Percentiles rank a stretch among this genome's conserved stretches.
phyloP scores from a whole-genome alignment of 2,888 invertebrate genomes.

The Pseudococcus longispinus region DNA sequence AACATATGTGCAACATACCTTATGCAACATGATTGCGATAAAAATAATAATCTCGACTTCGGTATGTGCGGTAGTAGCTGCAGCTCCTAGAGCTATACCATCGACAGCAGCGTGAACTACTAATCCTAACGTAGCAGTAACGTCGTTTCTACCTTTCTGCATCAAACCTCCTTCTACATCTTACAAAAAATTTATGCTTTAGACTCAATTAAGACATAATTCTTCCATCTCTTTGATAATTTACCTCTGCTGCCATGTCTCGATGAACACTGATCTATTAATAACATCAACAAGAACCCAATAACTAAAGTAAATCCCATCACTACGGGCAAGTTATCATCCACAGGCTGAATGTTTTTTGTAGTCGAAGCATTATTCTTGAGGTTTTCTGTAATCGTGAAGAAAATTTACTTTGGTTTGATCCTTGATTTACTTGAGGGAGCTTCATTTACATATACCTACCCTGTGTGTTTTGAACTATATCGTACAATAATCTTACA shows the following conservation, averaged over 20 bases:
- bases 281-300: constrained; percentile 96
- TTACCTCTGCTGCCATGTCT: constrained; percentile 67
- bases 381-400: background rate
- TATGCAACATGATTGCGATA: constrained; percentile 98
- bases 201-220: background rate
- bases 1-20: constrained; percentile 66
- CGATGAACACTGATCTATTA: constrained; percentile 85
- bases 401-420: background rate
- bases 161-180: constrained; percentile 63
- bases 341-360: constrained; percentile 45
- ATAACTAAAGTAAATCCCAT: constrained; percentile 93
- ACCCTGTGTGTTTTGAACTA: constrained; percentile 57
- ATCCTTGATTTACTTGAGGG: background rate
- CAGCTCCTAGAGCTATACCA: constrained; percentile 97
- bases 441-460: background rate
- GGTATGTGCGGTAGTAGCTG: constrained; percentile 92
- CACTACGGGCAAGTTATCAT: constrained; percentile 74
- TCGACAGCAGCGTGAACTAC: constrained; percentile 99
- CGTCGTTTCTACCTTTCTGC: constrained; percentile 67
- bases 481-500: constrained; percentile 76
- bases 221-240: background rate
- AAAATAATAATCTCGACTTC: constrained; percentile 98
- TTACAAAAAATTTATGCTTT: constrained; percentile 58
- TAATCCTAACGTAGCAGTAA: constrained; percentile 94
- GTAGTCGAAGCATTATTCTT: constrained; percentile 45